phyloP scores from a whole-genome alignment of 1,140 invertebrate species.

The Psilanteris sp. region DNA sequence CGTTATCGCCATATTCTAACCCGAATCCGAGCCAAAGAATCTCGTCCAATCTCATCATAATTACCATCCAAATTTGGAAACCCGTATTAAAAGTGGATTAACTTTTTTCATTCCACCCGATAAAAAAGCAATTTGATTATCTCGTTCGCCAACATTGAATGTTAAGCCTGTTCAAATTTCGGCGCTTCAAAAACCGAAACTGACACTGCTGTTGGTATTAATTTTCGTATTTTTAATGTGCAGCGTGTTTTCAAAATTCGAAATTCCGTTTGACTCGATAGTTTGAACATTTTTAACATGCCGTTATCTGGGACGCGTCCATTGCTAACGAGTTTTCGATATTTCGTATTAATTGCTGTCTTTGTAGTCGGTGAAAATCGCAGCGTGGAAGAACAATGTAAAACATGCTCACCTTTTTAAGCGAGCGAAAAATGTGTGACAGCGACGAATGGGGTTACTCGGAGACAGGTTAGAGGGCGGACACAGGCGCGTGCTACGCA shows the following conservation, averaged over 20 bases:
- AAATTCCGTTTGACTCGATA: no score
- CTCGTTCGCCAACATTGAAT: no score
- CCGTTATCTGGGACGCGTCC: no score
- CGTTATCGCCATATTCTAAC: constrained; percentile 47
- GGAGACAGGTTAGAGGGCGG: constrained; percentile 61
- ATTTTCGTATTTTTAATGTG: no score
- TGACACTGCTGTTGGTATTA: no score
- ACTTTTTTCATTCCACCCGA: no score
- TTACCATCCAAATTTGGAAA: constrained; percentile 35
- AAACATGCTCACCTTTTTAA: constrained; percentile 48
- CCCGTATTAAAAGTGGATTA: not conserved
- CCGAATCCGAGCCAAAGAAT: constrained; percentile 10
- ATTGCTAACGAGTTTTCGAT: constrained; percentile 4
- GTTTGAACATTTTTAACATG: no score
- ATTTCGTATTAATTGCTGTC: constrained; percentile 48
- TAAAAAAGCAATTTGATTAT: no score
- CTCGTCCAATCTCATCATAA: constrained; percentile 29
- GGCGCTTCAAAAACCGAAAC: no score
- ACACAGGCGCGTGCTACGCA: constrained; percentile 59
- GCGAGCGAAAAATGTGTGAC: constrained; percentile 59
- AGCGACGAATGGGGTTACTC: constrained; percentile 62
- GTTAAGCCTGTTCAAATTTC: no score
- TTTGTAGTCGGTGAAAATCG: constrained; percentile 36
- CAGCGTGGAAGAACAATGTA: constrained; percentile 36
- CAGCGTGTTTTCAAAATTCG: no score